A percentile compares a stretch with the other conserved stretches of the same genome.
These are phyloP conservation scores for Saturnia pavonia DNA, from an alignment of 2,888 invertebrate species.

Conservation along the genomic window DNA sequence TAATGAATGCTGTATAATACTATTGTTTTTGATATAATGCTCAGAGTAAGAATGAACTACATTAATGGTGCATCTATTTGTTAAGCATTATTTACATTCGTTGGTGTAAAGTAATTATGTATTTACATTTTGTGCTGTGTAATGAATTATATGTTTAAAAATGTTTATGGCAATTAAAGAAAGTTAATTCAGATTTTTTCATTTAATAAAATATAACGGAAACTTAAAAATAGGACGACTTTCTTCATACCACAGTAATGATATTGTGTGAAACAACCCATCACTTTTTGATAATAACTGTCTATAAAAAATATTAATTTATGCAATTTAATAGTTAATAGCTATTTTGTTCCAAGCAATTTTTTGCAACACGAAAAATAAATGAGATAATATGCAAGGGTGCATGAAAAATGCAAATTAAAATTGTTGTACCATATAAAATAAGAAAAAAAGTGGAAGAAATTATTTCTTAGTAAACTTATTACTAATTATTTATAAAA, in stretches of 20 bases:
- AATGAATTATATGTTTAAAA: not conserved
- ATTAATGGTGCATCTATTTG: not conserved
- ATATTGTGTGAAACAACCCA: not conserved
- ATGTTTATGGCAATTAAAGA: not conserved
- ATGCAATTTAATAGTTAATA: constrained; percentile 1
- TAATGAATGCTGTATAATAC: not conserved
- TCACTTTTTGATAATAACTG: not conserved
- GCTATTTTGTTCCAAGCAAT: not conserved
- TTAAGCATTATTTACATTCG: not conserved
- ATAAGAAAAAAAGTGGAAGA: not conserved
- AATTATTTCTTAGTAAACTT: not conserved
- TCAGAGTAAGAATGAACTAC: not conserved
- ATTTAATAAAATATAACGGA: not conserved
- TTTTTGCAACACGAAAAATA: constrained; percentile 2
- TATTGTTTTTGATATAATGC: not conserved
- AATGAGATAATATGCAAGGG: not conserved
- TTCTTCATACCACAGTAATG: not conserved
- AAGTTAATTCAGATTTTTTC: not conserved
- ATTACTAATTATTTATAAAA: not conserved
- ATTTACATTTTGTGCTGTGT: not conserved
- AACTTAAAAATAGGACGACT: not conserved
- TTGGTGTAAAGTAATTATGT: not conserved
- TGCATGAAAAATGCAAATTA: not conserved
- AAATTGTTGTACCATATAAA: not conserved
- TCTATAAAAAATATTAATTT: not conserved